Conservation (phyloP, 2,888 invertebrate genomes). For the Drosophila meridionalis region DNA sequence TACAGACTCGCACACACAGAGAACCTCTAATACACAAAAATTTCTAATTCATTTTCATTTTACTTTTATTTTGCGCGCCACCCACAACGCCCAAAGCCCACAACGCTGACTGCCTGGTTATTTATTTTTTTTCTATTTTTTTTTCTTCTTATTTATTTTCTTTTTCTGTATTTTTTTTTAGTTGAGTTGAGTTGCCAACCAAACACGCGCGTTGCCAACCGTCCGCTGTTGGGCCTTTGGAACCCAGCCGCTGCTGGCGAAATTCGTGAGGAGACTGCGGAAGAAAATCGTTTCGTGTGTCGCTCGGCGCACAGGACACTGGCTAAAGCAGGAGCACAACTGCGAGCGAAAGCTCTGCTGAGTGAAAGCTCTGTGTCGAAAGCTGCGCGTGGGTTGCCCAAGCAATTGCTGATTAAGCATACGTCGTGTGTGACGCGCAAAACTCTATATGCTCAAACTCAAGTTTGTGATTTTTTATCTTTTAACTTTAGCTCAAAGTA, state of each 20-base stretch:
- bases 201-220: slow-evolving; percentile 64
- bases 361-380: slow-evolving; percentile 51
- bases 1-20: slow-evolving; percentile 33
- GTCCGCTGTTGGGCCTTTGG: slow-evolving; percentile 55
- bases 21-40: slow-evolving; percentile 19
- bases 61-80: slow-evolving; percentile 61
- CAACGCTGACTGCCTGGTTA: slow-evolving; percentile 30
- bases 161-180: slow-evolving; percentile 12
- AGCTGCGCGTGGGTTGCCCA: slow-evolving; percentile 52
- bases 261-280: slow-evolving; percentile 75
- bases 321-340: slow-evolving; percentile 35
- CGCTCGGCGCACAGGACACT: slow-evolving; percentile 57
- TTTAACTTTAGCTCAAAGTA: slow-evolving; percentile 2
- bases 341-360: slow-evolving; percentile 56
- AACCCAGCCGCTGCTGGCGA: slow-evolving; percentile 61
- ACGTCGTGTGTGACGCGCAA: slow-evolving; percentile 4
- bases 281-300: slow-evolving; percentile 40
- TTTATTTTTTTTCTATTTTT: slow-evolving; percentile 26
- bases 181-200: slow-evolving; percentile 67
- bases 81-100: slow-evolving; percentile 38
- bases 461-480: background rate
- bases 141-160: slow-evolving; percentile 22
- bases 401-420: slow-evolving; percentile 40
- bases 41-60: slow-evolving; percentile 74
- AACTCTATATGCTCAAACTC: slow-evolving; percentile 10